These are phyloP conservation scores for Drosophila yooni DNA, from an alignment of 2,888 invertebrate species.

Conservation along the genomic window DNA sequence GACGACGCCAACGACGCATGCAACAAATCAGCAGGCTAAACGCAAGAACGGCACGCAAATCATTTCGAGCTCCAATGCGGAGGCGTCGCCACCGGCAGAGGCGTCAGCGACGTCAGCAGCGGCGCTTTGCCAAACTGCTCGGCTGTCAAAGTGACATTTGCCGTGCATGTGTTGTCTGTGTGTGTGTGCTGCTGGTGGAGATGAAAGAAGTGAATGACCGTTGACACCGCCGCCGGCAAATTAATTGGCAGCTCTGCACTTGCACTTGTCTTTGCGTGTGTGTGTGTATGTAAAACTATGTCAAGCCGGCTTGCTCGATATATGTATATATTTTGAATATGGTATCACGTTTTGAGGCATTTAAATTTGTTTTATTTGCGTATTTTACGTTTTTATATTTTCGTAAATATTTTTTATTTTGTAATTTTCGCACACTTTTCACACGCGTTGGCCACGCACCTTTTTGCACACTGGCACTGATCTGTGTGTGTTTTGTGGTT, in stretches of 20 bases:
- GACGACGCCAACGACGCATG: slow-evolving; percentile 73
- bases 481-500: slow-evolving; percentile 20
- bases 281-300: slow-evolving; percentile 34
- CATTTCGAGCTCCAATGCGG: slow-evolving; percentile 58
- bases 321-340: slow-evolving; percentile 14
- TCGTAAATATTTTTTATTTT: not conserved
- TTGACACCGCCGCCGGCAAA: slow-evolving; percentile 45
- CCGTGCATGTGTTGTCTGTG: slow-evolving; percentile 13
- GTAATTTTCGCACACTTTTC: slow-evolving; percentile 43
- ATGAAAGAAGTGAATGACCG: slow-evolving; percentile 61
- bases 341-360: slow-evolving; percentile 51
- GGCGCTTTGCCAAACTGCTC: slow-evolving; percentile 26
- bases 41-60: slow-evolving; percentile 77
- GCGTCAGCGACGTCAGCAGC: slow-evolving; percentile 27
- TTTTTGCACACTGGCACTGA: slow-evolving; percentile 53
- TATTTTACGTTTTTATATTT: slow-evolving; percentile 27
- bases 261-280: slow-evolving; percentile 62
- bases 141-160: slow-evolving; percentile 73
- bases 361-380: slow-evolving; percentile 22
- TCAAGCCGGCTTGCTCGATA: slow-evolving; percentile 27
- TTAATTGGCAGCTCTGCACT: slow-evolving; percentile 46
- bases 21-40: slow-evolving; percentile 77
- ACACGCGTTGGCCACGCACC: slow-evolving; percentile 67
- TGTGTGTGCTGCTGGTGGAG: slow-evolving; percentile 4
- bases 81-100: slow-evolving; percentile 44